Conservation (phyloP, 2,888 invertebrate genomes). For the Eledone cirrhosa region DNA sequence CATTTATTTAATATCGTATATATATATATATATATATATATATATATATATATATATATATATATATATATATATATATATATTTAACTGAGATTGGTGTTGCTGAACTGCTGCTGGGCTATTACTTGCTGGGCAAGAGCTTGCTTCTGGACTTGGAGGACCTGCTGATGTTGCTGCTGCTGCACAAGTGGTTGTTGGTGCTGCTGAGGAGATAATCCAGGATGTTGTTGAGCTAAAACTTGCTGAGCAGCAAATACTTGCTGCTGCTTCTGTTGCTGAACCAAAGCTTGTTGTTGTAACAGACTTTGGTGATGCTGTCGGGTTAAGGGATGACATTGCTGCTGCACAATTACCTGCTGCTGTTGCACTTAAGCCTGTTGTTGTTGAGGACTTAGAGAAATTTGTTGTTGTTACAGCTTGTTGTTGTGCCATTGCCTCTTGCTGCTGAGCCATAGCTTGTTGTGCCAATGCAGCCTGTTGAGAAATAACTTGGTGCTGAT, state of each 20-base stretch:
- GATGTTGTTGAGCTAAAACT: slow-evolving; percentile 16
- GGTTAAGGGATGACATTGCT: neutral
- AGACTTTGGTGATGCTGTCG: slow-evolving; percentile 15
- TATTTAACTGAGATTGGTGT: slow-evolving; percentile 20
- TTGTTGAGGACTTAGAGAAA: slow-evolving; percentile 12
- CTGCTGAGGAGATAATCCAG: no score
- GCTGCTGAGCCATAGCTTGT: slow-evolving; percentile 5
- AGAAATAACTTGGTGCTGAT: neutral
- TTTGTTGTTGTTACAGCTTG: slow-evolving; percentile 5
- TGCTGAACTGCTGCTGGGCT: no score
- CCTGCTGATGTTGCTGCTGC: no score
- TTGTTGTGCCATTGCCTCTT: neutral
- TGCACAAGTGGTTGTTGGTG: neutral
- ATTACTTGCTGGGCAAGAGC: neutral
- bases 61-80: no score
- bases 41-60: no score
- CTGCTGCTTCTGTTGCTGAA: slow-evolving; percentile 20
- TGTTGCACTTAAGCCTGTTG: slow-evolving; percentile 23
- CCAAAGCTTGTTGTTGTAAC: neutral
- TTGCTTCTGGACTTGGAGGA: slow-evolving; percentile 1
- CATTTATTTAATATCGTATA: no score
- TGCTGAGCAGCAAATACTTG: slow-evolving; percentile 20
- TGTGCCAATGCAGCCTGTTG: neutral
- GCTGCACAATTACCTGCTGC: slow-evolving; percentile 12
- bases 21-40: no score